Evolutionary conservation across 2,113 vertebrate species (phyloP).

Genomic region (Leptobrachium leishanense): DNA sequence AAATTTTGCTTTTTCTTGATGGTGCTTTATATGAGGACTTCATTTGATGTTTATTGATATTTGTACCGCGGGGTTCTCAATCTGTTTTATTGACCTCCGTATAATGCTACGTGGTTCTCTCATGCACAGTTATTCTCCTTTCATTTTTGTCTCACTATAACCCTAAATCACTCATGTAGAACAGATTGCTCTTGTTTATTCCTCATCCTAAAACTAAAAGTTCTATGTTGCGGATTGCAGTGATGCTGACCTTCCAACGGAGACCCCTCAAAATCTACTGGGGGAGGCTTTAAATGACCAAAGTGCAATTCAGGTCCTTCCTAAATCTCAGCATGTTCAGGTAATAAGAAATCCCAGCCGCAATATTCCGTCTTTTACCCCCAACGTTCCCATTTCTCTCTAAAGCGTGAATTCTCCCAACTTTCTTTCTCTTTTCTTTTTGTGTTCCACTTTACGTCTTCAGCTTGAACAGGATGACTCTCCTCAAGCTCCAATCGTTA

Average conservation of each 20-base stretch:
- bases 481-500: slow-evolving; percentile 59
- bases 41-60: too few species aligned
- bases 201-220: too few species aligned
- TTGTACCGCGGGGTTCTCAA: too few species aligned
- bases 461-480: slow-evolving; percentile 24
- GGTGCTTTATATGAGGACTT: too few species aligned
- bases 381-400: slow-evolving; percentile 53
- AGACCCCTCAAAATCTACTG: slow-evolving; percentile 9
- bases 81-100: too few species aligned
- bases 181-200: too few species aligned
- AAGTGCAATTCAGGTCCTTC: slow-evolving; percentile 1
- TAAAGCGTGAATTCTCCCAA: slow-evolving; percentile 27
- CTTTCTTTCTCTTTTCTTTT: slow-evolving; percentile 41
- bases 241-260: slow-evolving; percentile 2
- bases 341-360: slow-evolving; percentile 36
- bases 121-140: too few species aligned
- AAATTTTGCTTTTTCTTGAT: too few species aligned
- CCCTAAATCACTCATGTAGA: too few species aligned
- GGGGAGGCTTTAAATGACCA: slow-evolving; percentile 12
- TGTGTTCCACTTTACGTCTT: slow-evolving; percentile 31
- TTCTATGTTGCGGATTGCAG: slow-evolving; percentile 2
- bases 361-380: slow-evolving; percentile 54
- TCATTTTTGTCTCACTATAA: too few species aligned
- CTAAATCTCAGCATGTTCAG: slow-evolving; percentile 48
- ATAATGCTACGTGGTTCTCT: too few species aligned